Percentiles rank a stretch among this genome's conserved stretches.
These are phyloP conservation scores for Manduca sexta DNA, from an alignment of 1,140 invertebrate genomes.

Conservation along the genomic window DNA sequence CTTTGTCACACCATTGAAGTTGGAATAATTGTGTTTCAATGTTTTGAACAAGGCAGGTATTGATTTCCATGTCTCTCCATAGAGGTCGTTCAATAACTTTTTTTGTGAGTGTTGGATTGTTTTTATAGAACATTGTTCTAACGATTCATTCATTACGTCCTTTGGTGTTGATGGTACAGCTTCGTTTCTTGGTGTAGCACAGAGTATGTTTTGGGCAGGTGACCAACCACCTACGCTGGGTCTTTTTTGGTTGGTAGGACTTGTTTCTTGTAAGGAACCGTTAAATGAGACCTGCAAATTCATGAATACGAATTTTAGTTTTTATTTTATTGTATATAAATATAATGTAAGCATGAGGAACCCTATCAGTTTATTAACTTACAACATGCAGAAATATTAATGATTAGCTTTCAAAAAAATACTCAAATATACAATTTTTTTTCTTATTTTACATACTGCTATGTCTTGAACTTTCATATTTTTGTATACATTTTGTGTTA, in stretches of 20 bases:
- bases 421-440: too few species aligned
- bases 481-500: too few species aligned
- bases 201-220: constrained; percentile 54
- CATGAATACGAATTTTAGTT: too few species aligned
- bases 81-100: constrained; percentile 53
- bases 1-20: constrained; percentile 39
- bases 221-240: constrained; percentile 60
- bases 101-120: constrained; percentile 57
- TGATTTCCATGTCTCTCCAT: constrained; percentile 60
- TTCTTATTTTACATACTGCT: too few species aligned
- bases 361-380: too few species aligned
- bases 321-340: too few species aligned
- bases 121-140: constrained; percentile 52
- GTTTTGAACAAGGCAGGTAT: constrained; percentile 54
- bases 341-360: too few species aligned
- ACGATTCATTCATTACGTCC: constrained; percentile 47
- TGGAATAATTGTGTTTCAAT: constrained; percentile 33
- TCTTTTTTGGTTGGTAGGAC: constrained; percentile 25
- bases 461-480: too few species aligned
- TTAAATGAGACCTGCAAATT: constrained; percentile 44
- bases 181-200: constrained; percentile 43
- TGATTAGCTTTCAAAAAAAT: too few species aligned
- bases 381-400: too few species aligned
- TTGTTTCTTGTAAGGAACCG: constrained; percentile 26
- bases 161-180: constrained; percentile 45